Evolutionary conservation across 2,888 invertebrate genomes (phyloP).

Genomic region (Cyaniris semiargus): DNA sequence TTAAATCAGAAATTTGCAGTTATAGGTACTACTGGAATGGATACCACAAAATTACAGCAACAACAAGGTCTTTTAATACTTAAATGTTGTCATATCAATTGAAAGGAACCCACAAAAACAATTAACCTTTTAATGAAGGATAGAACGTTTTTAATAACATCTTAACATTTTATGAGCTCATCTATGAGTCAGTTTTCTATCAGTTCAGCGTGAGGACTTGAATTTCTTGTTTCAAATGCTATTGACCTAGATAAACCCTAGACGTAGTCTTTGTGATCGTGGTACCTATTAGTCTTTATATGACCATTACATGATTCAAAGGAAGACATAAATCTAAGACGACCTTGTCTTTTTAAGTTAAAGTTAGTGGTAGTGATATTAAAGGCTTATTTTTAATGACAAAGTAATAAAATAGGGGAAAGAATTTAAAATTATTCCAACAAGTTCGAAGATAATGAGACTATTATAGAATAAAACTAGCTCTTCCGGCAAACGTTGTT

Average conservation of each 20-base stretch:
- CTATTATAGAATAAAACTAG: too few species aligned
- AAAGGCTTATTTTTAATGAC: background rate
- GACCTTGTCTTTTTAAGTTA: background rate
- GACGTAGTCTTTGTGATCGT: background rate
- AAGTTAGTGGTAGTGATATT: background rate
- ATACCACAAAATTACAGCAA: too few species aligned
- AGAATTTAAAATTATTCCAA: background rate
- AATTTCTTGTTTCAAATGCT: slow-evolving; percentile 34
- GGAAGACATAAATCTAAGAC: background rate
- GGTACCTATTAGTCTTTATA: background rate
- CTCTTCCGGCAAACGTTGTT: too few species aligned
- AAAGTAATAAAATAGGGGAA: background rate
- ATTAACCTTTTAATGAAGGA: background rate
- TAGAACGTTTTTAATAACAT: background rate
- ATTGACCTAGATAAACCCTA: slow-evolving; percentile 29
- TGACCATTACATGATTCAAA: background rate
- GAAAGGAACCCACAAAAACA: background rate
- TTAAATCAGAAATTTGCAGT: too few species aligned
- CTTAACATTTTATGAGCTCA: slow-evolving; percentile 43
- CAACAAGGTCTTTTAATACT: too few species aligned
- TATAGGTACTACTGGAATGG: too few species aligned
- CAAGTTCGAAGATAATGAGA: background rate
- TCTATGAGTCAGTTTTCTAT: slow-evolving; percentile 60
- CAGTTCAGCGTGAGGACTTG: slow-evolving; percentile 50
- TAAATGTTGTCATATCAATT: background rate